These are phyloP conservation scores for Lamellibrachia luymesi DNA, from an alignment of 1,140 invertebrate species.

Conservation along the genomic window DNA sequence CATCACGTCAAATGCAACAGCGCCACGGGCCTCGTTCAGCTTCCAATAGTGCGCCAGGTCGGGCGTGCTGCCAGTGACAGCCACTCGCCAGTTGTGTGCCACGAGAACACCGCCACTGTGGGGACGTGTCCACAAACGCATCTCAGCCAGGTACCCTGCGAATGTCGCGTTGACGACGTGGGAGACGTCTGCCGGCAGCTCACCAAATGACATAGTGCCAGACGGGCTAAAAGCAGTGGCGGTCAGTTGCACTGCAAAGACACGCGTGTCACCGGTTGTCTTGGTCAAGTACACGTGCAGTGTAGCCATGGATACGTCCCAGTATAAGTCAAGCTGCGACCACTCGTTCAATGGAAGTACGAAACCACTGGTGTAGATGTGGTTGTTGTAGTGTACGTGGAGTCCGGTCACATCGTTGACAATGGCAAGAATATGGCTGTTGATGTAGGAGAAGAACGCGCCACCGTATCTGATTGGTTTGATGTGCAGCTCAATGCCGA, in stretches of 20 bases:
- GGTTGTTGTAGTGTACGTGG: constrained; percentile 26
- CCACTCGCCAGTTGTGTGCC: constrained; percentile 28
- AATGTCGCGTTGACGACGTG: constrained; percentile 25
- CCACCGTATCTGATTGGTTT: constrained; percentile 31
- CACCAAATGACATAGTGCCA: constrained; percentile 33
- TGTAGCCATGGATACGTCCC: constrained; percentile 17
- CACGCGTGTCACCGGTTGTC: constrained; percentile 19
- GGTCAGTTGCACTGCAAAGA: constrained; percentile 30
- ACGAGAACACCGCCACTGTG: constrained; percentile 32
- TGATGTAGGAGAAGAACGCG: constrained; percentile 30
- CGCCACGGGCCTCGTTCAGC: constrained; percentile 33
- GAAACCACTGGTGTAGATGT: constrained; percentile 25
- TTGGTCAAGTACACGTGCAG: constrained; percentile 32
- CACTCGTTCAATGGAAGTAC: constrained; percentile 28
- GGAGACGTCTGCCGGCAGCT: constrained; percentile 23
- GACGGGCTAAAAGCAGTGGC: constrained; percentile 25
- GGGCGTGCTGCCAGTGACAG: constrained; percentile 30
- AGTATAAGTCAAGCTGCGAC: constrained; percentile 33
- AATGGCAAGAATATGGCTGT: constrained; percentile 23
- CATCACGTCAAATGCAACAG: constrained; percentile 28
- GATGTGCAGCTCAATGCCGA: constrained; percentile 36
- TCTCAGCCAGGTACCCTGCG: constrained; percentile 34
- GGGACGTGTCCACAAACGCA: constrained; percentile 36
- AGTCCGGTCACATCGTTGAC: constrained; percentile 27
- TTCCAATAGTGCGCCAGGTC: constrained; percentile 33